A percentile compares a stretch with the other conserved stretches of the same genome.
Evolutionary conservation across 2,888 invertebrate species (phyloP).

Genomic region (Iphiclides podalirius): DNA sequence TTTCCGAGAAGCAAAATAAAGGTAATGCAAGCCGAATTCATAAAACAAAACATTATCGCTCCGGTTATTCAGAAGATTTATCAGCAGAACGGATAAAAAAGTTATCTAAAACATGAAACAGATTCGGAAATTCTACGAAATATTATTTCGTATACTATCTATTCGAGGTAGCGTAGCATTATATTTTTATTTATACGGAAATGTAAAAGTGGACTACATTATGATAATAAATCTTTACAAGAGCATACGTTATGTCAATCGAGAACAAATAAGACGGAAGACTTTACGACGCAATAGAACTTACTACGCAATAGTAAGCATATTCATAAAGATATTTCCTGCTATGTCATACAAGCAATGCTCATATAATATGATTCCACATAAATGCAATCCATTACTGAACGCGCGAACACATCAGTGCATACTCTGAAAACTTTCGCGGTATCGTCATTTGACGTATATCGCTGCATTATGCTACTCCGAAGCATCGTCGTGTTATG

Average conservation of each 20-base stretch:
- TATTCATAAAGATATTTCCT: neutral
- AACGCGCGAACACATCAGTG: constrained; percentile 7
- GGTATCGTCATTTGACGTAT: no score
- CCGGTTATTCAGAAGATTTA: neutral
- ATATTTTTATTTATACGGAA: neutral
- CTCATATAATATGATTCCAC: constrained; percentile 1
- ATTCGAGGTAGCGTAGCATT: neutral
- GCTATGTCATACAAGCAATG: constrained; percentile 3
- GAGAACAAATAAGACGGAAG: neutral
- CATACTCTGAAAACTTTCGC: no score
- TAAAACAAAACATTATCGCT: neutral
- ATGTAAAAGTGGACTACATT: neutral
- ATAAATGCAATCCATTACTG: neutral
- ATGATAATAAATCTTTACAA: neutral
- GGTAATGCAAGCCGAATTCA: neutral
- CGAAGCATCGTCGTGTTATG: no score
- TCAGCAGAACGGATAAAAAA: neutral
- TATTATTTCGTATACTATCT: neutral
- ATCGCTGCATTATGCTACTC: no score
- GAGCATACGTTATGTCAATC: neutral
- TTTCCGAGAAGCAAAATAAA: neutral
- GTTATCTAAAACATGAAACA: neutral
- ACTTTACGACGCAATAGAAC: neutral
- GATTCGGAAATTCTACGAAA: neutral
- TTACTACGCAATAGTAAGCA: neutral